Evolutionary conservation across 2,888 invertebrate species (phyloP).

Genomic region (Blastobasis adustella): DNA sequence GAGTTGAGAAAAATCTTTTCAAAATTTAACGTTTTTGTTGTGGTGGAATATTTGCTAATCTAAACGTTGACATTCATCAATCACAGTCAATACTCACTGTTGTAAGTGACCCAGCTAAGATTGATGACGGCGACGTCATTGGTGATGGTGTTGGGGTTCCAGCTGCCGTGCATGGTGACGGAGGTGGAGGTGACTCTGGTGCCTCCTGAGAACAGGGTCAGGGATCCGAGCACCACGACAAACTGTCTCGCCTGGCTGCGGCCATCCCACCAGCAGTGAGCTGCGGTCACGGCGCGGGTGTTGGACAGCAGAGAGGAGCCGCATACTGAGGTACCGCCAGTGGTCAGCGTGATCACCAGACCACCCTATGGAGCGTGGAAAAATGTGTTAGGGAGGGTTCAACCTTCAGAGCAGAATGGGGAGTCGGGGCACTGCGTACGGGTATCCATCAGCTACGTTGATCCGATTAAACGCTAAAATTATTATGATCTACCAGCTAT

Average conservation of each 20-base stretch:
- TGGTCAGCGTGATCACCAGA: slow-evolving; percentile 20
- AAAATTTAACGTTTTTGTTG: too few species aligned
- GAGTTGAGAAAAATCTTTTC: too few species aligned
- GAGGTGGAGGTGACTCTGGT: slow-evolving; percentile 21
- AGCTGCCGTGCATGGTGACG: slow-evolving; percentile 24
- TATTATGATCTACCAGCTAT: too few species aligned
- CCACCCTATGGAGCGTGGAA: slow-evolving; percentile 6
- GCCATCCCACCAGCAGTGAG: slow-evolving; percentile 22
- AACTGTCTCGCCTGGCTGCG: slow-evolving; percentile 15
- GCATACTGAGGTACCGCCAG: slow-evolving; percentile 20
- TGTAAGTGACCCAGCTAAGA: slow-evolving; percentile 9
- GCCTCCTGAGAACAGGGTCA: slow-evolving; percentile 27
- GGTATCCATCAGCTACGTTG: too few species aligned
- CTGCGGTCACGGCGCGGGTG: slow-evolving; percentile 23
- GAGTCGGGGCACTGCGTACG: too few species aligned
- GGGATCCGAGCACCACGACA: slow-evolving; percentile 27
- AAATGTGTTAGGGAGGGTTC: too few species aligned
- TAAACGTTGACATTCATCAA: too few species aligned
- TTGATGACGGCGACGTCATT: slow-evolving; percentile 34
- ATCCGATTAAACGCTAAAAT: too few species aligned
- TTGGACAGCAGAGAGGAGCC: slow-evolving; percentile 32
- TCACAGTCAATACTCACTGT: slow-evolving; percentile 15
- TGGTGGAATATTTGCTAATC: too few species aligned
- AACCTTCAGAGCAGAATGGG: too few species aligned
- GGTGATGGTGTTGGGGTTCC: slow-evolving; percentile 12